Conservation (phyloP, 2,888 invertebrate species). For the Caenorhabditis afra region DNA sequence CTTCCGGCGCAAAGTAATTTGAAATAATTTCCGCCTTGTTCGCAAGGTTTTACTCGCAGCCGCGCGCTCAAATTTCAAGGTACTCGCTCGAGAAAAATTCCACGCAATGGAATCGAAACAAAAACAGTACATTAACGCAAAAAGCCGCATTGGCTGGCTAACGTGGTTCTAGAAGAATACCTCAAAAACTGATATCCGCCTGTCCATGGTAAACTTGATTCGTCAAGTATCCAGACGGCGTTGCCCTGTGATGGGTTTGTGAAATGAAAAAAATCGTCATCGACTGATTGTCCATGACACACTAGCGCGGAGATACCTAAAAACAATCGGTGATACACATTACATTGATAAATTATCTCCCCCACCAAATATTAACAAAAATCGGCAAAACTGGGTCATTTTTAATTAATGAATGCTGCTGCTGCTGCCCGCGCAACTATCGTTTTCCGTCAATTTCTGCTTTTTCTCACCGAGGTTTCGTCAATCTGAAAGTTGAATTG, state of each 20-base stretch:
- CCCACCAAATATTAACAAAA: conserved; percentile 60
- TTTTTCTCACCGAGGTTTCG: conserved; percentile 24
- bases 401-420: conserved; percentile 24
- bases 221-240: conserved; percentile 71
- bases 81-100: background rate
- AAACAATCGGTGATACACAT: conserved; percentile 2
- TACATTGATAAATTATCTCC: conserved; percentile 7
- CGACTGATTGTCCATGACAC: conserved; percentile 55
- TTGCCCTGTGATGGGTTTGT: conserved; percentile 64
- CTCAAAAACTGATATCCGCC: conserved; percentile 75
- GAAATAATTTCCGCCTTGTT: conserved; percentile 29
- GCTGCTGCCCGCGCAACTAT: conserved; percentile 36
- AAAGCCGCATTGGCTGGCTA: background rate
- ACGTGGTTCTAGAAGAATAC: conserved; percentile 35
- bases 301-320: conserved; percentile 47
- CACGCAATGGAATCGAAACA: no score
- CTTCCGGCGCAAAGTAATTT: conserved; percentile 35
- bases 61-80: background rate
- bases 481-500: conserved; percentile 33
- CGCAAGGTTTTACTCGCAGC: background rate
- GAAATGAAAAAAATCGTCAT: conserved; percentile 68
- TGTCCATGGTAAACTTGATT: conserved; percentile 72
- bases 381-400: conserved; percentile 34
- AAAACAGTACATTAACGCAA: background rate
- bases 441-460: conserved; percentile 12